A percentile compares a stretch with the other conserved stretches of the same genome.
These are phyloP conservation scores for Thryonomys swinderianus DNA, from an alignment of 2,113 vertebrate species.

Conservation along the genomic window DNA sequence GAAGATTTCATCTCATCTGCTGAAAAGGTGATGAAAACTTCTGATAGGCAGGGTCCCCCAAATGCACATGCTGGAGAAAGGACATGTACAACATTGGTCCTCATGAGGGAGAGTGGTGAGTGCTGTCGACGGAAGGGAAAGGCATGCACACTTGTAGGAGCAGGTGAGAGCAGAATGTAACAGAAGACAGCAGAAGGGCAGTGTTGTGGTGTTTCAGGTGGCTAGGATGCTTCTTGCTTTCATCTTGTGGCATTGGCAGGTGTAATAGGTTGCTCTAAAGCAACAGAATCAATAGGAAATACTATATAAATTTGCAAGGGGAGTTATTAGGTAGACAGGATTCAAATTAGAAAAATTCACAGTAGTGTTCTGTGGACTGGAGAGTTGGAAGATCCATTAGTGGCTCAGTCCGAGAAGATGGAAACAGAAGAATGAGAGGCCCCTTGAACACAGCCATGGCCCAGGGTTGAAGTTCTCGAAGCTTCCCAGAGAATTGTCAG, in stretches of 20 bases:
- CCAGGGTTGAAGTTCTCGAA: background rate
- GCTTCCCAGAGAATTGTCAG: background rate
- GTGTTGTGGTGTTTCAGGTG: accelerated
- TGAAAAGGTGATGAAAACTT: background rate
- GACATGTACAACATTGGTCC: accelerated
- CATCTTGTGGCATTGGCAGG: too few relatives aligned
- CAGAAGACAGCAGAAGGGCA: accelerated
- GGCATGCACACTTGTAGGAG: accelerated
- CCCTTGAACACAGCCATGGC: background rate
- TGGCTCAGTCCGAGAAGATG: background rate
- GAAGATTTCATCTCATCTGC: background rate
- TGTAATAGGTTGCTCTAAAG: background rate
- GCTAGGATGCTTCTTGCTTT: background rate
- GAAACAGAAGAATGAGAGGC: background rate
- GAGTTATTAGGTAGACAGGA: background rate
- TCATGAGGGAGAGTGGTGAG: accelerated
- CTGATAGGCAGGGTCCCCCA: background rate
- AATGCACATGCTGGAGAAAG: accelerated
- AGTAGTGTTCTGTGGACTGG: background rate
- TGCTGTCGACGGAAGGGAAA: background rate
- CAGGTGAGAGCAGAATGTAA: accelerated
- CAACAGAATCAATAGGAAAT: background rate
- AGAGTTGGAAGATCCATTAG: background rate
- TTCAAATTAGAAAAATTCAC: background rate
- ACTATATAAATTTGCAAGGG: background rate